These are phyloP conservation scores for Chaetops frenatus DNA, from an alignment of 2,113 vertebrate species.

Conservation along the genomic window DNA sequence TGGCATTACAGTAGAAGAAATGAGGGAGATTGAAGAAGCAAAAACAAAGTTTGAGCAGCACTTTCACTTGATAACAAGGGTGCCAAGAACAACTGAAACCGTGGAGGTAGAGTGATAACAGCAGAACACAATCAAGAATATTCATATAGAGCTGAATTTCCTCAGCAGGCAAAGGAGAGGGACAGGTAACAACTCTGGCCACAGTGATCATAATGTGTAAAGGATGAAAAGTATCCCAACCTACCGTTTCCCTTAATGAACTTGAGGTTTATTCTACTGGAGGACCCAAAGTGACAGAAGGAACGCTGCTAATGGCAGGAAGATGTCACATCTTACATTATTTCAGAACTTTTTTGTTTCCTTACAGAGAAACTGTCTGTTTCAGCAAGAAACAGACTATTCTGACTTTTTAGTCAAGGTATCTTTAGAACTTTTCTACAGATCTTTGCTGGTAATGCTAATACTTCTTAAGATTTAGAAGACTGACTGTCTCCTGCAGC, in stretches of 20 bases:
- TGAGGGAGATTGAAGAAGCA: fast-evolving
- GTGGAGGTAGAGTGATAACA: neutral
- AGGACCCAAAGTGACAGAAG: neutral
- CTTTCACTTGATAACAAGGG: neutral
- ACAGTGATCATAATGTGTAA: neutral
- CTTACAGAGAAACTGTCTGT: neutral
- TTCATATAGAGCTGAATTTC: neutral
- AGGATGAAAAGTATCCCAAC: neutral
- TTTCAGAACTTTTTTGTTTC: neutral
- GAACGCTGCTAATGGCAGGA: neutral
- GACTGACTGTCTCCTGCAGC: neutral
- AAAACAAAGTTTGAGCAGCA: neutral
- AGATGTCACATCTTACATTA: neutral
- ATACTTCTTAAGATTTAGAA: neutral
- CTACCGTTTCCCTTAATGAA: neutral
- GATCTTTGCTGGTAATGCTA: neutral
- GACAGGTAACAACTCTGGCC: neutral
- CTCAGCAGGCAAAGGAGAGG: neutral
- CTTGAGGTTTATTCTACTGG: neutral
- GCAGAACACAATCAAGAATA: neutral
- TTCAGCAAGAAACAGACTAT: neutral
- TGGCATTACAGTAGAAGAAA: neutral
- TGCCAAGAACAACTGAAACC: neutral
- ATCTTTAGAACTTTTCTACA: neutral
- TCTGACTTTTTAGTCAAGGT: neutral